These are phyloP conservation scores for Hippolais icterina DNA, from an alignment of 2,113 vertebrate species.

Conservation along the genomic window DNA sequence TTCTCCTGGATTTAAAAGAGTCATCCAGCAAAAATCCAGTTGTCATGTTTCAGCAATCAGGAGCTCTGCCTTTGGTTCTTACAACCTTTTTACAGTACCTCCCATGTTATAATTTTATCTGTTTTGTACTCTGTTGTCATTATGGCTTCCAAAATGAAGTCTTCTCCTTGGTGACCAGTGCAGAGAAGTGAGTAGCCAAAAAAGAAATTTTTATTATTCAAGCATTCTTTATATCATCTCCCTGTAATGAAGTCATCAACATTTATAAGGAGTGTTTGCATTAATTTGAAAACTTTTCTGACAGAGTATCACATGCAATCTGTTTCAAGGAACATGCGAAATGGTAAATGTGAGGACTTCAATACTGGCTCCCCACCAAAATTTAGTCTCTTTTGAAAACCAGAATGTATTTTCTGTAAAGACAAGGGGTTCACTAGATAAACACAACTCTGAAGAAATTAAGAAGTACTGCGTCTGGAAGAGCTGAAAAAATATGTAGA, in stretches of 20 bases:
- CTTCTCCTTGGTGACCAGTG: not conserved
- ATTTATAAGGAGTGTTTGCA: not conserved
- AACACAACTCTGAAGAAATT: not conserved
- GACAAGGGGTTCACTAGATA: not conserved
- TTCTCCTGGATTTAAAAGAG: not conserved
- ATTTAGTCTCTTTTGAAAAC: not conserved
- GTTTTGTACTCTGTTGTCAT: not conserved
- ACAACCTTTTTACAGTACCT: not conserved
- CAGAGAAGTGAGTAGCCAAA: not conserved
- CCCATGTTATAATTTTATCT: not conserved
- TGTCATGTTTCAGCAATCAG: not conserved
- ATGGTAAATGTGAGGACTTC: not conserved
- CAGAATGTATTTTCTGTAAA: not conserved
- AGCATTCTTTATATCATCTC: not conserved
- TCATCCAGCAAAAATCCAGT: not conserved
- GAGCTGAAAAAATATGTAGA: not conserved
- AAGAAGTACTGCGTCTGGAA: not conserved
- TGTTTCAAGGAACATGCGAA: not conserved
- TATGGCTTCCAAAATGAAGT: not conserved
- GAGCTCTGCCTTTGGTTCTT: not conserved
- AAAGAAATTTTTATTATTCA: not conserved
- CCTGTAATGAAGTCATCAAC: not conserved
- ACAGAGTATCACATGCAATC: rapidly evolving
- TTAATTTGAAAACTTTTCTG: not conserved
- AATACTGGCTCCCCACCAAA: not conserved